Base-by-base conservation (phyloP, 2,113 vertebrate species). In the Cyphomyrus plagiostoma region DNA sequence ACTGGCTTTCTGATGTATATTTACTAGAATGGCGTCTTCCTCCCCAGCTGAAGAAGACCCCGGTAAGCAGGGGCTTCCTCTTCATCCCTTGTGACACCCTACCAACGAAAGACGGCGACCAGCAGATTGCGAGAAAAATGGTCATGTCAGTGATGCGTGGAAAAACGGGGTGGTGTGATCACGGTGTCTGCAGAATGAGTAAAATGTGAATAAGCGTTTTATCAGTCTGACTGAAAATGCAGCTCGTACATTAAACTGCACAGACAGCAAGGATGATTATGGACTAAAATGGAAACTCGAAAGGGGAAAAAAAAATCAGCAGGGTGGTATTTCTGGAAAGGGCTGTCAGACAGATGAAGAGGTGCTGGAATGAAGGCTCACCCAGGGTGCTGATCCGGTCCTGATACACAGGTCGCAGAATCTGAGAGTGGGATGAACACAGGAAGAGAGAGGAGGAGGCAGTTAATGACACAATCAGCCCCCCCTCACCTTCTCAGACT, bases 391-490 rank as follows among this genome's bases (percentile, higher is more conserved):
- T 89, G 39, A 92, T 93, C 56, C 96, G 95, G 90, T 98, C 98
- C 90, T 97, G 97, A 86, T 97, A 98, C 90, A 98, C 94, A 2
- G 97, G 96, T 89, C 97, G 95, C 94, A 99, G 95, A 88, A 98
- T 96, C 98, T 96, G 95, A 91, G 94, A 92, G n/a, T 89, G 56
- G 11, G 93, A 53, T 93, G 88, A 84, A 62, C 92, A 56, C 53
- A 89, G 21, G 7, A 42, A 70, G 83, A 89, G 42, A 92, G 82
- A 9, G n/a, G 13, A 39, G n/a, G 48, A 3, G 87, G n/a, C 19
- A 19, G 48, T 86, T 49, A 49, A 49, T 17, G 35, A 42, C 15
- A 77, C 4, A 77, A 42, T 7, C 70, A 77, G 5, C 26, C 35
- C 26, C 70, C 35, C 30, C 9, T 26, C 62, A 66, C 9, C 62